Evolutionary conservation across 1,140 invertebrate species (phyloP), one percentile per base, ranked within the genome.

Genomic region (Brevipalpus yothersi): DNA sequence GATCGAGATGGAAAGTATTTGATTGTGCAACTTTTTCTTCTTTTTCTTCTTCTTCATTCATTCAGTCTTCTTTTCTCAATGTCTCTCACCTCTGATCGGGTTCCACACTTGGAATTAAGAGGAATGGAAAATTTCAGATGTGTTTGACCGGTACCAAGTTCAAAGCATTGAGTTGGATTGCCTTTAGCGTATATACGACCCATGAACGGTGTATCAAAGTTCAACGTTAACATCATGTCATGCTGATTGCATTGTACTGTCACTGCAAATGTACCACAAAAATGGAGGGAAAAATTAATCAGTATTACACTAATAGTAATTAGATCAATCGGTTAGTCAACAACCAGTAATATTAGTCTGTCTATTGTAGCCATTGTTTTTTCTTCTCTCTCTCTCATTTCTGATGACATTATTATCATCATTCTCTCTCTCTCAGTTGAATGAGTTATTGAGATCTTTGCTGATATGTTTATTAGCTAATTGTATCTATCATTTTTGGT

Each of bases 141-240:
- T 13, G 68, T 68, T 63, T 75, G 68, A 9, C 73, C 70, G 56
- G 69, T 73, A 39, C 75, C 75, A 63, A 76, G 68, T 64, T 75
- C 71, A 64, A 73, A 75, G 63, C 75, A 77, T 40, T 75, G 72
- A 9, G 64, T 63, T 11, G 75, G 72, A 64, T 75, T 77, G 13
- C 74, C 73, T 51, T 73, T 74, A n/a, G 75, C 73, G 63, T 75
- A 77, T 0, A 76, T 70, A 7, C 75, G 67, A 10, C 75, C 75
- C 55, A 71, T 68, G 65, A 76, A 76, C 4, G 73, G 71, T 11
- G 67, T 63, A 55, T 71, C 73, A 61, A 76, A 76, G 53, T 69
- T 68, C 21, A 76, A 67, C 9, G 72, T 73, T n/a, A 76, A 69
- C 12, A 75, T 58, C 74, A 76, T 76, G 59, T 75, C 73, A 51